Conservation (phyloP, 2,888 invertebrate species). For the Rhimphoctona megacephalus region DNA sequence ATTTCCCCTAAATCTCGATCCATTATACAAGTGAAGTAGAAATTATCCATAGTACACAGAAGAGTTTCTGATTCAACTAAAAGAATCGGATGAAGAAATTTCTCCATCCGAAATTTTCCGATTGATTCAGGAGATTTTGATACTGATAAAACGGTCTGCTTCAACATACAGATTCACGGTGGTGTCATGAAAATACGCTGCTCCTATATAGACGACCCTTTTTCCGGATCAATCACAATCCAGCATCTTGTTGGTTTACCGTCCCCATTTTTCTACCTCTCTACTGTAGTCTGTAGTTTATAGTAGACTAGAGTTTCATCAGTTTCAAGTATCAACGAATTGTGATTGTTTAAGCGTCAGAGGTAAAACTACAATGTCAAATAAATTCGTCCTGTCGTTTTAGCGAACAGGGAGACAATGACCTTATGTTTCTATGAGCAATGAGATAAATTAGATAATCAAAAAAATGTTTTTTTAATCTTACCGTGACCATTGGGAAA, state of each 20-base stretch:
- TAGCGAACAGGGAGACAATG: background rate
- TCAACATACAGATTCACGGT: background rate
- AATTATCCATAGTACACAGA: background rate
- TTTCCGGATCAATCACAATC: constrained; percentile 49
- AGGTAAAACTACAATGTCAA: background rate
- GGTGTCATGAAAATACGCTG: constrained; percentile 34
- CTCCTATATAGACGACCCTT: background rate
- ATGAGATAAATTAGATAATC: background rate
- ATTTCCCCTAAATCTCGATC: background rate
- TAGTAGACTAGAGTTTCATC: constrained; percentile 25
- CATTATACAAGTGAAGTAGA: background rate
- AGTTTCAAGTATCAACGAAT: constrained; percentile 30
- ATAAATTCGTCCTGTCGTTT: background rate
- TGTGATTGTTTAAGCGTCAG: constrained; percentile 39
- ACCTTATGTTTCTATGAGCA: background rate
- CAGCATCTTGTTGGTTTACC: background rate
- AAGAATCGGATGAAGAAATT: constrained; percentile 1
- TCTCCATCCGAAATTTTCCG: background rate
- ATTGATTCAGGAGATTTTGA: constrained; percentile 5
- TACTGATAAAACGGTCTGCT: background rate
- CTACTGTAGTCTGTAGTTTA: background rate
- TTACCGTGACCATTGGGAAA: constrained; percentile 27
- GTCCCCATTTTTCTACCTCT: constrained; percentile 16
- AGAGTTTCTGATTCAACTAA: background rate
- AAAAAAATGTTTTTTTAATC: background rate